Base-by-base conservation (phyloP, 2,113 vertebrate species). In the Kryptolebias marmoratus region DNA sequence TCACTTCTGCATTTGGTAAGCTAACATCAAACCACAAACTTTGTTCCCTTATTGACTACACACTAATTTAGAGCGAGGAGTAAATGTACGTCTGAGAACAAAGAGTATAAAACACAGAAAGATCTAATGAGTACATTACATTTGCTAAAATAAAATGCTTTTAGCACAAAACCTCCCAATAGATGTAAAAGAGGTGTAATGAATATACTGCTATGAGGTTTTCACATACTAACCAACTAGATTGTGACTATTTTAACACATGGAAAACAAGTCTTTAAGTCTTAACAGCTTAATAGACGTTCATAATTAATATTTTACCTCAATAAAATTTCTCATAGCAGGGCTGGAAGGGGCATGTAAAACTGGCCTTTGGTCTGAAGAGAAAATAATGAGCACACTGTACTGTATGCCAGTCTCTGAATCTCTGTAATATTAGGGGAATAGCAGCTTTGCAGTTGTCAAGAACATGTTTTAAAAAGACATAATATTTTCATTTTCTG, bases 1-100 rank as follows among this genome's bases (percentile, higher is more conserved):
- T 87, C 75, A 75, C 73, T 78, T 60, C 62, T 81, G 68, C 65
- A 27, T 11, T 65, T 42, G 18, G 39, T n/a, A 64, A 63, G 27
- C 8, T 45, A 52, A 16, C 22, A 12, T 70, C 18, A 61, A 86
- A 80, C 73, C 75, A 71, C 64, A 68, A 49, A 16, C n/a, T 65
- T 64, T 47, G 30, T 71, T 76, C 44, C 69, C 72, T 42, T 1
- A 12, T 28, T 50, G 22, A 60, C 28, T 14, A 15, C 8, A 64
- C 4, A 18, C 9, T 49, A 67, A 63, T 57, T 10, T 11, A 70
- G 31, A 27, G 0, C 1, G 11, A 50, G 12, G n/a, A 77, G 56
- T 70, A 65, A 45, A 73, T 70, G n/a, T 31, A 45, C 53, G 45
- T 39, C 32, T 12, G 31, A 31, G 42, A 6, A 15, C 11, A 55